phyloP scores from a whole-genome alignment of 2,888 invertebrate species.

The Pyrrhia umbra region DNA sequence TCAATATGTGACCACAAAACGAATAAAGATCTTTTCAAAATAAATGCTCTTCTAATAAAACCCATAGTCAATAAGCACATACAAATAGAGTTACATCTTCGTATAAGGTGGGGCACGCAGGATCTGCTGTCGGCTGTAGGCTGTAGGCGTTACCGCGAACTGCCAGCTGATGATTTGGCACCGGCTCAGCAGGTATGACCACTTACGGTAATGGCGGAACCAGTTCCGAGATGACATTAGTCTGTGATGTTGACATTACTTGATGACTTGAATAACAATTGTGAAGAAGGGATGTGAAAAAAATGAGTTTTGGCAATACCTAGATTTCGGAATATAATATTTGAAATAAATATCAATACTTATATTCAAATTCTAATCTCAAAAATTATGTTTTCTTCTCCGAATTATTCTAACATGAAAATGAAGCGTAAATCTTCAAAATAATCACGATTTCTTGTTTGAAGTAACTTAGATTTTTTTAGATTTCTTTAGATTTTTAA shows the following conservation, averaged over 20 bases:
- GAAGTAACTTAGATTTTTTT: too few relatives aligned
- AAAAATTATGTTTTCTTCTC: too few relatives aligned
- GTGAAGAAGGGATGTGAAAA: background rate
- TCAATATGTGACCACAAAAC: too few relatives aligned
- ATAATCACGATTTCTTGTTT: too few relatives aligned
- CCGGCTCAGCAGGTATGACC: constrained; percentile 5
- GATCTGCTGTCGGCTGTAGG: background rate
- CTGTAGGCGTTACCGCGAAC: constrained; percentile 37
- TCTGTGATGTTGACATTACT: constrained; percentile 9
- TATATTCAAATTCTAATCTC: too few relatives aligned
- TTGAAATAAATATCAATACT: too few relatives aligned
- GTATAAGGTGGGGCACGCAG: constrained; percentile 1
- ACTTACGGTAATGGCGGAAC: constrained; percentile 35
- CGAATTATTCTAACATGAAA: too few relatives aligned
- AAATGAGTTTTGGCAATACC: background rate
- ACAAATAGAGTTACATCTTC: constrained; percentile 29
- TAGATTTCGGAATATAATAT: too few relatives aligned
- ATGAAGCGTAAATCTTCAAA: too few relatives aligned
- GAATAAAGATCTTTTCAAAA: too few relatives aligned
- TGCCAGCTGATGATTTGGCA: constrained; percentile 34
- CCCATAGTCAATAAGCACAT: constrained; percentile 9
- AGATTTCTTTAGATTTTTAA: too few relatives aligned
- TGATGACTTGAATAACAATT: constrained; percentile 8
- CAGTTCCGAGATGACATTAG: constrained; percentile 18
- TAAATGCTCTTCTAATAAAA: too few relatives aligned